A percentile compares a stretch with the other conserved stretches of the same genome.
Conservation (phyloP, 2,888 invertebrate genomes). For the Pediacus dermestoides region DNA sequence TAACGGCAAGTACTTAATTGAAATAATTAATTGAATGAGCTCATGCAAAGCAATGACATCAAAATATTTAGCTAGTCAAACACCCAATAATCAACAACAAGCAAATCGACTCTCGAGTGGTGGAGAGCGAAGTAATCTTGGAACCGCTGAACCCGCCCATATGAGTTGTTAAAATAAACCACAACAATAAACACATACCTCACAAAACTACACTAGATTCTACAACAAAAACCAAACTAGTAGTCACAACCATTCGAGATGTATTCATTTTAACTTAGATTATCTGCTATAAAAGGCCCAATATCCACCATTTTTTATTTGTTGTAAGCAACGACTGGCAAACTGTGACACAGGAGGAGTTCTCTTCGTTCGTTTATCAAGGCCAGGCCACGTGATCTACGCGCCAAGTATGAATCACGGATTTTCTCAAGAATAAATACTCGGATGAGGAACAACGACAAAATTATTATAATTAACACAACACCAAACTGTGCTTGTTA, state of each 20-base stretch:
- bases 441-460: too few relatives aligned
- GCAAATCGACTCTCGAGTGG: too few relatives aligned
- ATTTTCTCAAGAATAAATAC: too few relatives aligned
- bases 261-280: slow-evolving; percentile 29
- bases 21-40: slow-evolving; percentile 39
- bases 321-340: slow-evolving; percentile 26
- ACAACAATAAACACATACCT: slow-evolving; percentile 22
- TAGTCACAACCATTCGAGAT: slow-evolving; percentile 29
- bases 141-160: slow-evolving; percentile 36
- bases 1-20: slow-evolving; percentile 34
- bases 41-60: slow-evolving; percentile 28
- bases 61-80: too few relatives aligned
- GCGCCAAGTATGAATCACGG: slow-evolving; percentile 38
- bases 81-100: too few relatives aligned
- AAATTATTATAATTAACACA: too few relatives aligned
- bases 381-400: slow-evolving; percentile 36
- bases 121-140: not conserved
- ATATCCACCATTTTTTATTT: slow-evolving; percentile 46
- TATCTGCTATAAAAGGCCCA: slow-evolving; percentile 30
- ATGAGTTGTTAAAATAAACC: slow-evolving; percentile 15
- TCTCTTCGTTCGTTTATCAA: slow-evolving; percentile 28
- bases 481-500: too few relatives aligned
- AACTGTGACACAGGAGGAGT: slow-evolving; percentile 17
- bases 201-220: slow-evolving; percentile 22
- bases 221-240: slow-evolving; percentile 19